These are phyloP conservation scores for Tetramorium alpestre DNA, from an alignment of 1,140 invertebrate genomes.

Conservation along the genomic window DNA sequence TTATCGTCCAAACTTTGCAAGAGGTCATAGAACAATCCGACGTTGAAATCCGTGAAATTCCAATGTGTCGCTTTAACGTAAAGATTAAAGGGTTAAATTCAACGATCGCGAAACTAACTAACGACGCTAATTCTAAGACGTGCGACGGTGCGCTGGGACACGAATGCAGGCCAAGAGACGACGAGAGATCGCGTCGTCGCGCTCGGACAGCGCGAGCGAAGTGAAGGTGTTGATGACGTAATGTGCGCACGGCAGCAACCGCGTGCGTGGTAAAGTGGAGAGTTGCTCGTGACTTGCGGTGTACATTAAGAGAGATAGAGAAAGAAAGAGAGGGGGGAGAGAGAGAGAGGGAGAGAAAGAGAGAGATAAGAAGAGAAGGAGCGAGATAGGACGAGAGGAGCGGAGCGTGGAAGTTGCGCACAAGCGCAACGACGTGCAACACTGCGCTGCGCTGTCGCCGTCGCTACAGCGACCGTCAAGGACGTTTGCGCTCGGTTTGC, in stretches of 20 bases:
- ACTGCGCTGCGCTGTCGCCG: conserved; percentile 57
- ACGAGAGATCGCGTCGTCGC: conserved; percentile 62
- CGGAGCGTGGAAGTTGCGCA: conserved; percentile 50
- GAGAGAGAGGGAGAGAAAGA: background rate
- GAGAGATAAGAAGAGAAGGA: background rate
- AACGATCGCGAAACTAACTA: conserved; percentile 7
- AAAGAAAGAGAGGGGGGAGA: background rate
- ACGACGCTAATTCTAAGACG: conserved; percentile 26
- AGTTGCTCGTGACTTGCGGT: conserved; percentile 61
- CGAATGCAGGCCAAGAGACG: conserved; percentile 12
- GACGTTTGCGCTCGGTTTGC: conserved; percentile 66
- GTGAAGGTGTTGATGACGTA: conserved; percentile 75
- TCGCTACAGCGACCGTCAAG: conserved; percentile 72
- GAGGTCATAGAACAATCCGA: background rate
- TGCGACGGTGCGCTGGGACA: background rate
- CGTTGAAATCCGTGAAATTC: background rate
- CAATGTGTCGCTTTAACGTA: background rate
- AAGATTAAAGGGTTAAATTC: background rate
- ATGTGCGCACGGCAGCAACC: conserved; percentile 61
- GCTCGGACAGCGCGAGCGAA: conserved; percentile 58
- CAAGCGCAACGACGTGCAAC: conserved; percentile 67
- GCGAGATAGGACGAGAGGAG: background rate
- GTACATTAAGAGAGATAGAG: conserved; percentile 1
- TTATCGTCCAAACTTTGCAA: background rate
- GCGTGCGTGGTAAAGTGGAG: conserved; percentile 59